Conservation (phyloP, 2,888 invertebrate genomes). For the Trisateles emortualis region DNA sequence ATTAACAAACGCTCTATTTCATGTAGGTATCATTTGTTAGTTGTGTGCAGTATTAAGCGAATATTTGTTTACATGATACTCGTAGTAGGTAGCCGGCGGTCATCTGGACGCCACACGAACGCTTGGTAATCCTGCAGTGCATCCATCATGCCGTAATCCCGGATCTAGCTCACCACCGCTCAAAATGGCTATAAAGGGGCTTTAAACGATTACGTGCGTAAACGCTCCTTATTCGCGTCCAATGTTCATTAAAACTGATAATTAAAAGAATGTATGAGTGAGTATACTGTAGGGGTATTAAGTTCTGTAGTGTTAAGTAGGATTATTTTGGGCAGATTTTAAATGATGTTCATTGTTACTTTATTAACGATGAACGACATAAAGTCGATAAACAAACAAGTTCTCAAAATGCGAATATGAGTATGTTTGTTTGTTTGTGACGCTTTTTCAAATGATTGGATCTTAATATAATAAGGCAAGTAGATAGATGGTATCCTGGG, state of each 20-base stretch:
- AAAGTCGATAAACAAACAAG: no score
- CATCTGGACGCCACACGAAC: slow-evolving; percentile 57
- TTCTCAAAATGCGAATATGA: no score
- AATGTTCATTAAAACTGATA: slow-evolving; percentile 58
- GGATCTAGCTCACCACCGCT: slow-evolving; percentile 68
- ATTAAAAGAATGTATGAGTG: slow-evolving; percentile 49
- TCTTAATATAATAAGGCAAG: no score
- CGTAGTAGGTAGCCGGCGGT: slow-evolving; percentile 42
- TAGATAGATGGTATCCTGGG: no score
- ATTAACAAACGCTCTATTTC: slow-evolving; percentile 41
- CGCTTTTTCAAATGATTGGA: no score
- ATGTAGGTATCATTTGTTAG: slow-evolving; percentile 46
- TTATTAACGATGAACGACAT: no score
- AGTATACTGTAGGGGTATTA: neutral
- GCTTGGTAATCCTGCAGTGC: slow-evolving; percentile 70
- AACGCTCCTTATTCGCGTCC: slow-evolving; percentile 62
- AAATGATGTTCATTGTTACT: neutral
- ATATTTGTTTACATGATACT: slow-evolving; percentile 44
- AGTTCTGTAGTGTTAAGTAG: slow-evolving; percentile 14
- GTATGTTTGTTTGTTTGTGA: no score
- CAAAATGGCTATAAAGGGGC: slow-evolving; percentile 71
- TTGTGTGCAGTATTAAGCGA: slow-evolving; percentile 36
- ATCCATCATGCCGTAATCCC: slow-evolving; percentile 75
- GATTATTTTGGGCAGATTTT: neutral
- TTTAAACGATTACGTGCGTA: slow-evolving; percentile 72